phyloP scores from a whole-genome alignment of 2,797 vertebrate genomes.

The Phrynocephalus vlangalii region DNA sequence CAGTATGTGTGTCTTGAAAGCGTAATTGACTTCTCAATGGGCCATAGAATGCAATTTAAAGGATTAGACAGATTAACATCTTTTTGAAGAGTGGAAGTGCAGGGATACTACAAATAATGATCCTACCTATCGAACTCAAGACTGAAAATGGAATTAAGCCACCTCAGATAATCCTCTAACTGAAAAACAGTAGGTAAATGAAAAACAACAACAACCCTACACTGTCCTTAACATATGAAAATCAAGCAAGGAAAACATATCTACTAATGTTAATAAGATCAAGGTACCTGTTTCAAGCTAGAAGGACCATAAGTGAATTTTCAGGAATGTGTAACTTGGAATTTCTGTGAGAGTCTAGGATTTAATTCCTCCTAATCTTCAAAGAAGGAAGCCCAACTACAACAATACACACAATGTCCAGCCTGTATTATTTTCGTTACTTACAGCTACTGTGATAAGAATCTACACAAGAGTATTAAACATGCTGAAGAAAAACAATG shows the following conservation, averaged over 20 bases:
- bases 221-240: conserved; percentile 45
- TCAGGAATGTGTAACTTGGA: not conserved
- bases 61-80: conserved; percentile 63
- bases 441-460: not conserved
- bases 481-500: not conserved
- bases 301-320: conserved; percentile 33
- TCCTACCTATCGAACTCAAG: conserved; percentile 18
- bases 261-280: conserved; percentile 19
- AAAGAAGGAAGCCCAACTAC: not conserved
- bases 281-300: conserved; percentile 40
- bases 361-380: conserved; percentile 6
- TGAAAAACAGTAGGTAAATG: conserved; percentile 42
- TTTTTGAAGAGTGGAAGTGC: conserved; percentile 36
- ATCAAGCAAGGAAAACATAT: conserved; percentile 50
- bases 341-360: not conserved
- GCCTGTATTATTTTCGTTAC: not conserved
- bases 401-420: accelerated
- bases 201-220: conserved; percentile 37
- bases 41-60: conserved; percentile 48
- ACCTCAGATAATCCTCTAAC: conserved; percentile 51
- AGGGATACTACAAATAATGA: conserved; percentile 38
- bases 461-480: not conserved
- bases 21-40: conserved; percentile 53
- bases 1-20: not conserved
- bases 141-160: conserved; percentile 47